Base-by-base conservation (phyloP, 1,140 invertebrate genomes). In the Cyclina sinensis region DNA sequence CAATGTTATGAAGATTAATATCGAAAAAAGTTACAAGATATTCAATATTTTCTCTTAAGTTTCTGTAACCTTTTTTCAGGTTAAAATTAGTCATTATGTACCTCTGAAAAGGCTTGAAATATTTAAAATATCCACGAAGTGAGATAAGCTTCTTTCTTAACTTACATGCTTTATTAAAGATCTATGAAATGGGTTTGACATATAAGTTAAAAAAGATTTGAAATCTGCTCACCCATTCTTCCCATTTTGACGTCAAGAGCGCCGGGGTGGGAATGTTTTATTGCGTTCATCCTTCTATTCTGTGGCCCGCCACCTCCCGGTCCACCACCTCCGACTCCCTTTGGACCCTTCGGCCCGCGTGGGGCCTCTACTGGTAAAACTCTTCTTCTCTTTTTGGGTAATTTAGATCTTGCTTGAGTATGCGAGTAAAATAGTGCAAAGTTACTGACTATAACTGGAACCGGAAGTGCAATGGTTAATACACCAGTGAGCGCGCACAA, bases 401-500 rank as follows among this genome's bases (percentile, higher is more conserved):
- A 96, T 95, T 98, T 98, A 82, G 97, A 98, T 81, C 98, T 96
- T 21, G 98, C 98, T 97, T 99, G 97, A 4, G 98, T 98, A 94
- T 99, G 98, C 0, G 98, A 98, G 94, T 99, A 99, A 95, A 98
- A 98, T 97, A 98, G 98, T 32, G 97, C 98, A 96, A 99, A 99
- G 95, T 99, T 99, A 91, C 97, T 98, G 82, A 99, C 98, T 89
- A 99, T 99, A 91, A 99, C 98, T 5, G 98, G 98, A 57, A 99
- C 98, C 0, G 98, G 98, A 37, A 99, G 96, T 0, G 98, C 98
- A 91, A 99, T 99, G 32, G 98, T 98, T 0, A 99, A 96, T 83
- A 99, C 98, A 51, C 98, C 98, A 21, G 98, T 97, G 35, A 99
- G 94, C 1, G 98, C 98, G 95, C 98, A 99, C 0, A 99, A 95